Evolutionary conservation across 2,888 invertebrate species (phyloP), one percentile per base, ranked within the genome.

Genomic region (Ophioninae sp.): DNA sequence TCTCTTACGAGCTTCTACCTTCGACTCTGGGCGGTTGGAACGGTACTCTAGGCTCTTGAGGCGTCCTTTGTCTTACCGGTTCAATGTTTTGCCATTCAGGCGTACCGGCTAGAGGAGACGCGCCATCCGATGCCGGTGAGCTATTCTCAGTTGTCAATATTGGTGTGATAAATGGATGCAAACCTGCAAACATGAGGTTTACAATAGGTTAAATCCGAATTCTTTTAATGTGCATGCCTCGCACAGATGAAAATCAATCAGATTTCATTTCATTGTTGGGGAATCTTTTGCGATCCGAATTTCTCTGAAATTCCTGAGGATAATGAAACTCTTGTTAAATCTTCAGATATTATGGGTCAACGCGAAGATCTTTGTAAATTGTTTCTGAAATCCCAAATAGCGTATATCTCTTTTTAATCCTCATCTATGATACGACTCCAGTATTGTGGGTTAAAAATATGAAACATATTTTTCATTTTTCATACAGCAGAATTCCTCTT

Each of bases 1-100:
- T 68, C 62, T 81, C 69, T 69, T 90, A 89, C 89, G 88, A 89
- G 87, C 88, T 89, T 89, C 88, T 91, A 92, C 92, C 92, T 90
- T 90, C 91, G 69, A 88, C 87, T 88, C 88, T 90, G 67, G 90
- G 88, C 83, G 87, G 88, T 87, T 90, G 91, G 61, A 90, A 88
- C 76, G 87, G 86, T 81, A 86, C 85, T 59, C 83, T 81, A 69
- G 88, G 87, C 73, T 90, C 90, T 85, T 89, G 89, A 57, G 86
- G 85, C 73, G 89, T 89, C 75, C 90, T 91, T 86, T 89, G 90
- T 72, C 88, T 86, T 77, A 88, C 56, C 6, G 85, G 80, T 73
- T 90, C 89, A 56, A 89, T 88, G 23, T 88, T 88, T 73, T 89
- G 89, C 79, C 87, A 87, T 72, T 83, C 86, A 65, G 84, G 75